These are phyloP conservation scores for Drosophila ironensis DNA, from an alignment of 1,140 invertebrate genomes.

Conservation along the genomic window DNA sequence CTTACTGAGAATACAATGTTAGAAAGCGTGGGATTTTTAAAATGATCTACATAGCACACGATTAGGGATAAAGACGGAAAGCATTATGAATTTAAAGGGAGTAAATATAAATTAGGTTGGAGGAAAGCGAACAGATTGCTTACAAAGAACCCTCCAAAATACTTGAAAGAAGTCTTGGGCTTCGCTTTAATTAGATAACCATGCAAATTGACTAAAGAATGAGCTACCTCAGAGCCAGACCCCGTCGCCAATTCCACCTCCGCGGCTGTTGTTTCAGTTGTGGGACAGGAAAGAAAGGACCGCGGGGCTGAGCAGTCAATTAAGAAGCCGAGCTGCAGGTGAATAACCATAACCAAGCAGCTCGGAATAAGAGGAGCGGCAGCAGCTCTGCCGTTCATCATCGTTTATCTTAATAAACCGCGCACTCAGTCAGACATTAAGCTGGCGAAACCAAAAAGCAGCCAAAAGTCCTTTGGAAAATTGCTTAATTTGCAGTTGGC, in stretches of 20 bases:
- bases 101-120: too few relatives aligned
- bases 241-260: neutral
- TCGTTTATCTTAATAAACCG: conserved; percentile 79
- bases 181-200: conserved; percentile 72
- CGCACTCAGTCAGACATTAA: conserved; percentile 76
- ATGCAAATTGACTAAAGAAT: conserved; percentile 75
- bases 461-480: conserved; percentile 72
- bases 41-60: too few relatives aligned
- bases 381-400: conserved; percentile 60
- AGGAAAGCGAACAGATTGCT: too few relatives aligned
- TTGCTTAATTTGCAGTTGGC: conserved; percentile 76
- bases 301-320: conserved; percentile 41
- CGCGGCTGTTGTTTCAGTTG: neutral
- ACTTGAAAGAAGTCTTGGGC: conserved; percentile 54
- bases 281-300: conserved; percentile 23
- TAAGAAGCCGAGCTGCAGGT: conserved; percentile 46
- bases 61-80: too few relatives aligned
- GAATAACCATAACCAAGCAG: conserved; percentile 29
- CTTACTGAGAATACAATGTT: too few relatives aligned
- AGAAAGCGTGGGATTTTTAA: too few relatives aligned
- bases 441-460: conserved; percentile 61
- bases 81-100: too few relatives aligned
- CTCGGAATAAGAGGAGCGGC: too few relatives aligned
- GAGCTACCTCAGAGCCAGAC: conserved; percentile 25
- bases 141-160: too few relatives aligned